Evolutionary conservation across 2,113 vertebrate species (phyloP).

Genomic region (Gallinago undulata): DNA sequence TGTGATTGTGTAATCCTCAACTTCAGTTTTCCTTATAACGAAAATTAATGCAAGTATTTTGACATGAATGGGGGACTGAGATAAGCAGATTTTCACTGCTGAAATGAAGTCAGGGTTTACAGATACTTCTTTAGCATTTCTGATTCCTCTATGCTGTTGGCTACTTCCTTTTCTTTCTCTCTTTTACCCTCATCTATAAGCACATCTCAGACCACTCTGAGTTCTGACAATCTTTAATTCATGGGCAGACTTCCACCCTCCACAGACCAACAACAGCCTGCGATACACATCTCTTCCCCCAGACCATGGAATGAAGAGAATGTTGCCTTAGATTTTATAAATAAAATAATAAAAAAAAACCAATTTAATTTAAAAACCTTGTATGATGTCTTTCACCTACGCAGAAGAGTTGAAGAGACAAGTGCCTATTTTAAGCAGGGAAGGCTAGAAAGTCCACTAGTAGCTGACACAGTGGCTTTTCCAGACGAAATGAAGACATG

Average conservation of each 20-base stretch:
- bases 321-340: background rate
- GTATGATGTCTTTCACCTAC: background rate
- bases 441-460: background rate
- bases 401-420: background rate
- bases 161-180: background rate
- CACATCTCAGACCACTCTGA: background rate
- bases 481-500: background rate
- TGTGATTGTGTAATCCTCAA: background rate
- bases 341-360: background rate
- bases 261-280: background rate
- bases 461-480: slow-evolving; percentile 18
- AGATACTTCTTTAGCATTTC: background rate
- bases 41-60: background rate
- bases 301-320: background rate
- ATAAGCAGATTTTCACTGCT: background rate
- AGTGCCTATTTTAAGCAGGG: background rate
- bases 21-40: background rate
- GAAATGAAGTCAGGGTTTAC: background rate
- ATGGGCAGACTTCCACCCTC: background rate
- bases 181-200: background rate
- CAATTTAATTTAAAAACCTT: background rate
- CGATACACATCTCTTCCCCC: background rate
- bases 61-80: background rate
- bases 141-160: background rate
- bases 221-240: background rate